These are phyloP conservation scores for Brachypteracias leptosomus DNA, from an alignment of 2,113 vertebrate species.

Conservation along the genomic window DNA sequence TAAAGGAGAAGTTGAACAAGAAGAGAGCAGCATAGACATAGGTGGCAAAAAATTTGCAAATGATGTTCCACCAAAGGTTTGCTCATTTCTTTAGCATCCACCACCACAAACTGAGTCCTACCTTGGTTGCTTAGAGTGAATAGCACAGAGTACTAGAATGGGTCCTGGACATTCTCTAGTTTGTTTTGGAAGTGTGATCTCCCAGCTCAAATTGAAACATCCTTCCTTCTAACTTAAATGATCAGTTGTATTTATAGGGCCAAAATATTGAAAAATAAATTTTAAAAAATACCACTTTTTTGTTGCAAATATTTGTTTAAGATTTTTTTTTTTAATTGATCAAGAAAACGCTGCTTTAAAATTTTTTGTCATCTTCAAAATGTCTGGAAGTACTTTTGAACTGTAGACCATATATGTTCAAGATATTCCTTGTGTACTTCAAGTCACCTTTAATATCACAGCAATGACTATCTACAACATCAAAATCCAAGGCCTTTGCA, in stretches of 20 bases:
- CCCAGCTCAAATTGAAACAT: neutral
- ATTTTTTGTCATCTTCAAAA: neutral
- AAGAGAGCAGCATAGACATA: neutral
- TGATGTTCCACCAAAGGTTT: neutral
- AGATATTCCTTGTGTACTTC: neutral
- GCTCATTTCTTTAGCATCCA: neutral
- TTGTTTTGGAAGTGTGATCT: neutral
- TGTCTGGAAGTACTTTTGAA: neutral
- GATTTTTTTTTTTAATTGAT: too few species aligned
- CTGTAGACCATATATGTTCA: neutral
- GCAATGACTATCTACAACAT: neutral
- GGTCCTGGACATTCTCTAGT: neutral
- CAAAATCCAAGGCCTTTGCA: neutral
- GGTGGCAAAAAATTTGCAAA: neutral
- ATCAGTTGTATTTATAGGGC: neutral
- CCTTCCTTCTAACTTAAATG: neutral
- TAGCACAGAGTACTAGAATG: neutral
- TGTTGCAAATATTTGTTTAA: neutral
- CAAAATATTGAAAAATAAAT: neutral
- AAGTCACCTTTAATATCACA: neutral
- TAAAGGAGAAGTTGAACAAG: neutral
- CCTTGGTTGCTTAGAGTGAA: neutral
- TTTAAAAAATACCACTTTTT: neutral
- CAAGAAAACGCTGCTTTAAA: neutral
- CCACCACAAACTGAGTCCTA: neutral